Evolutionary conservation across 1,140 invertebrate species (phyloP).

Genomic region (Penaeus vannamei): DNA sequence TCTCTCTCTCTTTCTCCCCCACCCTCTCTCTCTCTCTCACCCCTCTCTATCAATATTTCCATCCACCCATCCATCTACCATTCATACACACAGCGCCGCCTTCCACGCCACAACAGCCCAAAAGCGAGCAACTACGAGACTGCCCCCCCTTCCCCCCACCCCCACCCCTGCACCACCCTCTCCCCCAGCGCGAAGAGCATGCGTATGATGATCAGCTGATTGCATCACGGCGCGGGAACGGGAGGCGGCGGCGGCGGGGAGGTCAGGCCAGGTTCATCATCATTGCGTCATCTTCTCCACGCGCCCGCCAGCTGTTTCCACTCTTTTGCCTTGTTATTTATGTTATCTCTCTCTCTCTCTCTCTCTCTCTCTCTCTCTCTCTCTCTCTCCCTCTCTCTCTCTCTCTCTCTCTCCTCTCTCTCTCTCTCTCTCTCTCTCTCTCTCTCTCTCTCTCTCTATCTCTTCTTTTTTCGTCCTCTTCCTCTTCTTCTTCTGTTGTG

Average conservation of each 20-base stretch:
- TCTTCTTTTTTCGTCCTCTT: too few relatives aligned
- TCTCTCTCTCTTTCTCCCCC: neutral
- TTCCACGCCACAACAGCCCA: neutral
- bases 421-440: too few relatives aligned
- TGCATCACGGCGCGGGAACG: too few relatives aligned
- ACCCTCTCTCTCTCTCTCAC: neutral
- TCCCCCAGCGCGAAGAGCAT: neutral
- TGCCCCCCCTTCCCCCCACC: neutral
- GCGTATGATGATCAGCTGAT: too few relatives aligned
- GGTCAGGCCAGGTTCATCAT: neutral
- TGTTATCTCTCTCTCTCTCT: neutral
- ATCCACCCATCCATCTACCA: neutral
- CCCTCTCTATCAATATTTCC: neutral
- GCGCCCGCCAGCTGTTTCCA: neutral
- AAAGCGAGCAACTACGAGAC: neutral
- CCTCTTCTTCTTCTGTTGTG: too few relatives aligned
- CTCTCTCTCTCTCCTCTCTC: neutral
- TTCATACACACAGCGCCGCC: too few relatives aligned
- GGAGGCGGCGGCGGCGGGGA: neutral
- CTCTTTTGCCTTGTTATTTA: neutral
- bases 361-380: neutral
- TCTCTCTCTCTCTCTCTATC: too few relatives aligned
- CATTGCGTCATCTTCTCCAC: neutral
- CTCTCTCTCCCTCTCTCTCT: neutral
- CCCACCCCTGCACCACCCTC: neutral